Evolutionary conservation across 2,888 invertebrate species (phyloP), one percentile per base, ranked within the genome.

Genomic region (Eupelmus urozonus): DNA sequence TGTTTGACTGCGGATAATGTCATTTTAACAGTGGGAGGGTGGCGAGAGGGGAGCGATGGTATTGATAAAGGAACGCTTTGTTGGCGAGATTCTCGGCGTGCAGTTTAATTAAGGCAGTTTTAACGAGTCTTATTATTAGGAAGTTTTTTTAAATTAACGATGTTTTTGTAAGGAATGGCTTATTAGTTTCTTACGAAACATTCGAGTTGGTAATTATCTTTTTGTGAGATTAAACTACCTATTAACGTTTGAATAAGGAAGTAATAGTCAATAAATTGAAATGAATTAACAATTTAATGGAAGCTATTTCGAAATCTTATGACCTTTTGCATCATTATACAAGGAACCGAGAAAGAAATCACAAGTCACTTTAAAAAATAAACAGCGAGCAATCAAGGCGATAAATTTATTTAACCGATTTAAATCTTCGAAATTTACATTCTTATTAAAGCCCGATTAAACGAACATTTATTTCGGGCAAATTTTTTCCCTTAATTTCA

Each of bases 251-350:
- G 45, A 65, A 65, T 29, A 49, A 65, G 49, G 49, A 65, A 65
- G 45, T 63, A 23, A 25, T 34, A 45, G 25, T 63, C 45, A 25
- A 59, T 18, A 59, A 42, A 40, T 23, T 55, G 11, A 42, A 67
- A 55, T 67, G 55, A 67, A 67, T 67, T 67, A 25, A 23, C 55
- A 23, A 55, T 55, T 40, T 67, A 25, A 13, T 55, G 5, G 16
- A 42, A 25, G 40, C 23, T 53, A 34, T 5, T 34, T 40, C 29
- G 18, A 34, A 2, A 18, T n/a, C 20, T 60, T 60, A 13, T 40
- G 11, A 60, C 18, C 34, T 60, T 34, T 18, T 60, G 18, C 40
- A 11, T 60, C 34, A 34, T n/a, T n/a, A n/a, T n/a, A 60, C 3
- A 40, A 2, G 20, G 65, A 51, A 7, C 25, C 45, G 25, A 11